These are phyloP conservation scores for Menidia menidia DNA, from an alignment of 2,797 vertebrate species.

Conservation along the genomic window DNA sequence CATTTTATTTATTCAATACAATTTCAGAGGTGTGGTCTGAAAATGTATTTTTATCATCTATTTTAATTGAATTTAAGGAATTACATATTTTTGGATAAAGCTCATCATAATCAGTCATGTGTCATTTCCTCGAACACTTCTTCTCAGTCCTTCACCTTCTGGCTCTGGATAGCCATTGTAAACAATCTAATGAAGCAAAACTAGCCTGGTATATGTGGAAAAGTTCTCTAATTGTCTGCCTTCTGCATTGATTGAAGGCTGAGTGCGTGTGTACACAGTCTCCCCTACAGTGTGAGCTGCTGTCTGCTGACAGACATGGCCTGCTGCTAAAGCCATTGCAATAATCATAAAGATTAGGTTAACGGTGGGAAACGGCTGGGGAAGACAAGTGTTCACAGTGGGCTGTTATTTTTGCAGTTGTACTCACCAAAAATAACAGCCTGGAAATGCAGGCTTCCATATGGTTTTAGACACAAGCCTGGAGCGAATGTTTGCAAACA, in stretches of 20 bases:
- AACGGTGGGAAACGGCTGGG: constrained; percentile 74
- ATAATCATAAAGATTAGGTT: constrained; percentile 83
- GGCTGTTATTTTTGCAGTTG: constrained; percentile 76
- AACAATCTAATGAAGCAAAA: constrained; percentile 53
- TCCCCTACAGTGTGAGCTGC: constrained; percentile 72
- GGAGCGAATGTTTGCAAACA: constrained; percentile 8
- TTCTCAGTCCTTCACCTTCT: constrained; percentile 24
- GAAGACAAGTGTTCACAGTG: constrained; percentile 82
- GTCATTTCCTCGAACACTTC: neutral
- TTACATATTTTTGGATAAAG: neutral
- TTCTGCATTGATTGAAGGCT: constrained; percentile 67
- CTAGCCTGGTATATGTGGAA: constrained; percentile 42
- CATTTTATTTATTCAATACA: neutral
- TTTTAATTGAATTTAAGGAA: neutral
- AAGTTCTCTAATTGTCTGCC: constrained; percentile 68
- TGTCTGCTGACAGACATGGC: constrained; percentile 75
- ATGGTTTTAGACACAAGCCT: constrained; percentile 48
- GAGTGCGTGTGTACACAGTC: constrained; percentile 46
- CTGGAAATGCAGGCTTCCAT: constrained; percentile 49
- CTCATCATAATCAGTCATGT: constrained; percentile 17
- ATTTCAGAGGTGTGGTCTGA: neutral
- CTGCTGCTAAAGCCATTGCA: constrained; percentile 82
- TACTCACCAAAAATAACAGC: constrained; percentile 67
- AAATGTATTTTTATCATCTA: neutral
- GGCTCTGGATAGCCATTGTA: constrained; percentile 19